Base-by-base conservation (phyloP, 2,113 vertebrate species). In the Dromiciops gliroides region DNA sequence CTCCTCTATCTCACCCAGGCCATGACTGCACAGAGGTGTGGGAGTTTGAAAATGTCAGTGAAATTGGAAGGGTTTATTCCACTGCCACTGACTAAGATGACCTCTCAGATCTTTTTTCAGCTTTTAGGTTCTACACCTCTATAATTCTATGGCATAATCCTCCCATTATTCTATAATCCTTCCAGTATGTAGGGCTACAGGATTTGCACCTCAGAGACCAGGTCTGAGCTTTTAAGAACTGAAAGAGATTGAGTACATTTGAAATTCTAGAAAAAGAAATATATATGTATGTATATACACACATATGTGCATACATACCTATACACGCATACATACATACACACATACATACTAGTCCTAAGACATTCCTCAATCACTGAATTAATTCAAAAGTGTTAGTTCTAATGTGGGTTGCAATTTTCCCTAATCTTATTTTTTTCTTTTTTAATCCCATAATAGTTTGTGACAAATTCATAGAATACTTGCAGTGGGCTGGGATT, bases 401-500 rank as follows among this genome's bases (percentile, higher is more conserved):
- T 44, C 51, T 53, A 47, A 22, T 50, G 48, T 26, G 22, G 67
- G 19, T 47, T 23, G 50, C 22, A 22, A 26, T 90, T 37, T 89
- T 52, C 48, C 60, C 19, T 44, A n/a, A 44, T 5, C 37, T 75
- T 75, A 75, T 75, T 44, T 44, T 75, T 37, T 44, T 8, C 60
- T 67, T 67, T 44, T n/a, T 44, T 44, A 3, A 53, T 47, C 16
- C 51, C 2, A 49, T 31, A 92, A 91, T 93, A 93, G 89, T 91
- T 89, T 90, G 49, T 94, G 94, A 91, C 90, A 90, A 91, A 94
- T 56, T 92, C 88, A 75, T 51, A 89, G 83, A 95, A 92, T 93
- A 90, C 56, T 67, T 94, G 2, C 19, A 75, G 90, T 4, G 89
- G 28, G 19, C 14, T 89, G 92, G 91, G 37, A 37, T 89, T 92